Evolutionary conservation across 2,113 vertebrate genomes (phyloP).

Genomic region (Salminus brasiliensis): DNA sequence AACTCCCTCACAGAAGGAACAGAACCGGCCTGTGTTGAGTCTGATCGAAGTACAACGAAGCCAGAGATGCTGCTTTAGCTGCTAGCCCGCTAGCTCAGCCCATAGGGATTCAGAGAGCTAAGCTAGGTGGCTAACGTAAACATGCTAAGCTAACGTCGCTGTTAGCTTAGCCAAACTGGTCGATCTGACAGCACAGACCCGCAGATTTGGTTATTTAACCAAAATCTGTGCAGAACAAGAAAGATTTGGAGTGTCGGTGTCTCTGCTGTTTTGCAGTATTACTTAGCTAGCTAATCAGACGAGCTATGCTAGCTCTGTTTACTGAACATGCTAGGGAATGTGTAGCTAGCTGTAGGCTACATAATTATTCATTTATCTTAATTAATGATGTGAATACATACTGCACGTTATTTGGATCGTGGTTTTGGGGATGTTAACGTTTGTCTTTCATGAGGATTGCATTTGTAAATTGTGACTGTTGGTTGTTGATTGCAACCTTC

Average conservation of each 20-base stretch:
- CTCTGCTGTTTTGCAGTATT: neutral
- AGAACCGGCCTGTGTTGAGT: neutral
- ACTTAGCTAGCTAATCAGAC: neutral
- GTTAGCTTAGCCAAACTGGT: neutral
- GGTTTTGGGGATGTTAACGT: neutral
- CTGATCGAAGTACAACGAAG: neutral
- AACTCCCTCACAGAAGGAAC: neutral
- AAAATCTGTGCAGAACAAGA: neutral
- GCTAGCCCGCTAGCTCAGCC: neutral
- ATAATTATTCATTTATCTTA: neutral
- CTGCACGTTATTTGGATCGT: neutral
- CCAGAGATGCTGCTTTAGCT: neutral
- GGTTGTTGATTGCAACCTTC: neutral
- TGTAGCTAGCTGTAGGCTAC: neutral
- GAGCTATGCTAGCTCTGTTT: neutral
- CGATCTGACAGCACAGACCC: neutral
- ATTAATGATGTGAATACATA: neutral
- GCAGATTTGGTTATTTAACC: neutral
- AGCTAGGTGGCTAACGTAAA: constrained; percentile 69
- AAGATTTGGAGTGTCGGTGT: neutral
- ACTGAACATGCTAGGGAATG: too few relatives aligned
- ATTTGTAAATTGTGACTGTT: constrained; percentile 1
- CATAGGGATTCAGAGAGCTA: neutral
- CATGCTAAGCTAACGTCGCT: constrained; percentile 3
- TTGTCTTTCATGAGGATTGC: constrained; percentile 7